phyloP scores from a whole-genome alignment of 2,888 invertebrate species.

The Loripinus fragilis region DNA sequence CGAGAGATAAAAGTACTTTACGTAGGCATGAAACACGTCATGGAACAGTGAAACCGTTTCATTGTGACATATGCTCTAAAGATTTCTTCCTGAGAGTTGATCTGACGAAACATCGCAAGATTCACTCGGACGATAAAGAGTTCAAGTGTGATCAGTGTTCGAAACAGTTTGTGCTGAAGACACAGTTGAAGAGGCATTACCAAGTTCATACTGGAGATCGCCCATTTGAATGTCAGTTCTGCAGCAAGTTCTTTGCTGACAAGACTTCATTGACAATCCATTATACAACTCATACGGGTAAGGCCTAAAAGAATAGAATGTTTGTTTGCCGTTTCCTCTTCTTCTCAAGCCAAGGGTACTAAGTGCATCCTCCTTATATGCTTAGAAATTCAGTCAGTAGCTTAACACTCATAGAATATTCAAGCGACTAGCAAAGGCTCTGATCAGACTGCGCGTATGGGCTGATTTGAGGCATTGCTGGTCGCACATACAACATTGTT shows the following conservation, averaged over 20 bases:
- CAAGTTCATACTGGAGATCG: constrained; percentile 86
- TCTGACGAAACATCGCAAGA: constrained; percentile 95
- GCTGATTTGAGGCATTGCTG: too few relatives aligned
- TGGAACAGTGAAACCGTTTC: constrained; percentile 28
- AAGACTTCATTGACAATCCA: constrained; percentile 93
- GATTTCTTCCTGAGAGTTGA: constrained; percentile 37
- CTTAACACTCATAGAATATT: too few relatives aligned
- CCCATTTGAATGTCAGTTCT: constrained; percentile 85
- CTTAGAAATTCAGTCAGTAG: too few relatives aligned
- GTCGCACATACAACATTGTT: too few relatives aligned
- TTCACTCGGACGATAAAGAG: constrained; percentile 96
- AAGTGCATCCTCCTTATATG: too few relatives aligned
- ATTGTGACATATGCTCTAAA: constrained; percentile 38
- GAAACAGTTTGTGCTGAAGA: constrained; percentile 94
- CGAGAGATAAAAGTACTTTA: constrained; percentile 41
- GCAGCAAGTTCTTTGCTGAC: constrained; percentile 95
- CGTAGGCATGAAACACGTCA: constrained; percentile 40
- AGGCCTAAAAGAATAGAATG: too few relatives aligned
- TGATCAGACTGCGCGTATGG: too few relatives aligned
- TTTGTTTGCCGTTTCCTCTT: too few relatives aligned
- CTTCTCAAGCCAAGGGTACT: too few relatives aligned
- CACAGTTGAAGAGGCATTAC: constrained; percentile 95
- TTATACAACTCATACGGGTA: constrained; percentile 64
- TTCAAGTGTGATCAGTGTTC: constrained; percentile 97
- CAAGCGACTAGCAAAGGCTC: too few relatives aligned